Evolutionary conservation across 2,797 vertebrate genomes (phyloP), one percentile per base, ranked within the genome.

Genomic region (Chaetodon trifasciatus): DNA sequence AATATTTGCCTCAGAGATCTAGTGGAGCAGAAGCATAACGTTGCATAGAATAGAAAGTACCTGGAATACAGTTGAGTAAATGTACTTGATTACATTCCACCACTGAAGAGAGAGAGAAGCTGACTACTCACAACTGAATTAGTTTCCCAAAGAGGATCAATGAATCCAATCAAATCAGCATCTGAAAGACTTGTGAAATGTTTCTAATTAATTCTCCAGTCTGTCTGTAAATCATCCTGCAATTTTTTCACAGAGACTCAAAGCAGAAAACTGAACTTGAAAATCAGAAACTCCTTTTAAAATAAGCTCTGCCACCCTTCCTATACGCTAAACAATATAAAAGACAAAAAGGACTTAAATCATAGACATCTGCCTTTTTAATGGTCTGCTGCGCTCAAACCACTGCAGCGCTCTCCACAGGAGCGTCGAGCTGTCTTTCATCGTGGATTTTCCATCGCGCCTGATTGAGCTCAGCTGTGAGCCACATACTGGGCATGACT

Each of bases 381-480:
- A 74, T 2, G 57, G 47, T 61, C n/a, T 1, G 40, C 50, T 75
- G 61, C 12, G 3, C 49, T 80, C n/a, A 13, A 61, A 70, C 64
- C 66, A 61, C 35, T 0, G n/a, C 55, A n/a, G 0, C 42, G 0
- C 19, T 17, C 21, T 65, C 19, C 83, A 79, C 66, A 1, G 11
- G 66, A 78, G 55, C 24, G 40, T n/a, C 9, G 19, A 72, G 21
- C 69, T 1, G 50, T 76, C 63, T 21, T 16, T 66, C 76, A 65
- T 70, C 55, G 39, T 24, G 13, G 37, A 46, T n/a, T 21, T 77
- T 46, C 17, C 58, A 76, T 63, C 17, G 1, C 37, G 39, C 23
- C 46, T 40, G 58, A 77, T 24, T 35, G 63, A 63, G 60, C 64
- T 80, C 49, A 69, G 82, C 74, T 83, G 66, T 24, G 17, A 10